phyloP scores from a whole-genome alignment of 64 coral and sea anemone species.

The Actinia equina region DNA sequence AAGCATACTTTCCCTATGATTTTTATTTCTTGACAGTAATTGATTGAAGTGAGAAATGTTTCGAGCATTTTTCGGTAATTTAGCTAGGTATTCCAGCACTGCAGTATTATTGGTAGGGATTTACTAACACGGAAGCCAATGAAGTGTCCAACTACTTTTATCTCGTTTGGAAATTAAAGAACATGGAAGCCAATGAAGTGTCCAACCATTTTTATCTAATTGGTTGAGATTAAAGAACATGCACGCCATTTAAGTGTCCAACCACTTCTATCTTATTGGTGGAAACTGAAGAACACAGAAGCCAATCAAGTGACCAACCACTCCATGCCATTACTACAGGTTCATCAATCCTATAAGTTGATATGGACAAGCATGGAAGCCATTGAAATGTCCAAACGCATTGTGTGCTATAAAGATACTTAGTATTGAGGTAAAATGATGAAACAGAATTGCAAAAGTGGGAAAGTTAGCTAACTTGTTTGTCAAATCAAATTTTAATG shows the following conservation, averaged over 20 bases:
- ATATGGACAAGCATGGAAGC: neutral
- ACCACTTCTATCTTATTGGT: neutral
- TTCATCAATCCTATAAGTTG: neutral
- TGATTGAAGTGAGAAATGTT: too few relatives aligned
- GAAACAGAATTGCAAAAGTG: neutral
- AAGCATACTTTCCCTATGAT: too few relatives aligned
- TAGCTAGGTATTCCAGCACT: too few relatives aligned
- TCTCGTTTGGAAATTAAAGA: neutral
- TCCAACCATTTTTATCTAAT: neutral
- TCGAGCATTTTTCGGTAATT: too few relatives aligned
- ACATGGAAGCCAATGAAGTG: neutral
- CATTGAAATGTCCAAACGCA: neutral
- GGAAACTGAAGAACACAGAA: neutral
- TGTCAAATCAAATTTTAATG: neutral
- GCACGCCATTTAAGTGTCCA: neutral
- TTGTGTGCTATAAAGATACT: neutral
- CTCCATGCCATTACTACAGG: neutral
- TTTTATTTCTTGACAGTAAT: too few relatives aligned
- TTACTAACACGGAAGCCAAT: neutral
- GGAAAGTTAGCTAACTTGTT: neutral
- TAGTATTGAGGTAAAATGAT: neutral
- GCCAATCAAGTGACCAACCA: neutral
- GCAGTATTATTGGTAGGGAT: too few relatives aligned
- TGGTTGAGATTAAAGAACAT: neutral
- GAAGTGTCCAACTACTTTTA: neutral